These are phyloP conservation scores for Phrynocephalus guinanensis DNA, from an alignment of 2,797 vertebrate species.

Conservation along the genomic window DNA sequence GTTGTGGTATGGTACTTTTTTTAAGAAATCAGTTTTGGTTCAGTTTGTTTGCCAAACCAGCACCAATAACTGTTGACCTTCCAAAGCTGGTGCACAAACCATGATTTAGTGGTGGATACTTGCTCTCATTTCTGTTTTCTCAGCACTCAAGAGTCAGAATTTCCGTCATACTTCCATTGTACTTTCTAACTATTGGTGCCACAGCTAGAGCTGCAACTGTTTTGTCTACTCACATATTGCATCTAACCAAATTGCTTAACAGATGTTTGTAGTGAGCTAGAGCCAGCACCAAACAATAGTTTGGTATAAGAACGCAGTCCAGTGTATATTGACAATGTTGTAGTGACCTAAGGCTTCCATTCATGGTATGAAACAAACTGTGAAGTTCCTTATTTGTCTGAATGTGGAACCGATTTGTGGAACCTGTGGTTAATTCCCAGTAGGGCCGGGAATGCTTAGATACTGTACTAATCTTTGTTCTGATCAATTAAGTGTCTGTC, in stretches of 20 bases:
- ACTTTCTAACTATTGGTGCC: background rate
- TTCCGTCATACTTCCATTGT: background rate
- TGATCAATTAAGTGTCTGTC: slow-evolving; percentile 4
- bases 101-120: background rate
- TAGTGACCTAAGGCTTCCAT: background rate
- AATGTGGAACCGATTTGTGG: background rate
- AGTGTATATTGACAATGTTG: background rate
- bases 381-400: background rate
- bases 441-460: background rate
- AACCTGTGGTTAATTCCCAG: background rate
- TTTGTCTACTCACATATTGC: background rate
- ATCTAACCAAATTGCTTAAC: background rate
- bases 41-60: background rate
- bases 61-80: background rate
- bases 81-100: background rate
- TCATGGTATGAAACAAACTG: background rate
- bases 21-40: background rate
- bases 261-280: background rate
- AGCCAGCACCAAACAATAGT: background rate
- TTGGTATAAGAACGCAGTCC: background rate
- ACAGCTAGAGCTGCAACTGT: background rate
- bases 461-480: background rate
- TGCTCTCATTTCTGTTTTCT: background rate
- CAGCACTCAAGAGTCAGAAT: background rate
- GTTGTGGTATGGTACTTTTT: background rate